phyloP scores from a whole-genome alignment of 2,888 invertebrate species.

The Troides oblongomaculatus region DNA sequence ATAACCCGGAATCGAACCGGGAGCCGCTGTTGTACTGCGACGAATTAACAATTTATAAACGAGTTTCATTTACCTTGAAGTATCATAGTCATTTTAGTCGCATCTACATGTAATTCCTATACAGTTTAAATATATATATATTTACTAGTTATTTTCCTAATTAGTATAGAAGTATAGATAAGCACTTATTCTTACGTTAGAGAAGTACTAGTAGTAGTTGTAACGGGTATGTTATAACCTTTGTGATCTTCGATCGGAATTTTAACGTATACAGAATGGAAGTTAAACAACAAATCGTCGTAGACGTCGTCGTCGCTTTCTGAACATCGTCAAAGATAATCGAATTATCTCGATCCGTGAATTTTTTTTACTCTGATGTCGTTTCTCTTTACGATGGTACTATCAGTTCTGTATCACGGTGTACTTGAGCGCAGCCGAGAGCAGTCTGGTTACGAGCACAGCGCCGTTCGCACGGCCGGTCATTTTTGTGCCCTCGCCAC shows the following conservation, averaged over 20 bases:
- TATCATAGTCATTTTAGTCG: background rate
- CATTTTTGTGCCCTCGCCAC: background rate
- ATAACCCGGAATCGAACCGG: too few relatives aligned
- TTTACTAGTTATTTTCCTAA: background rate
- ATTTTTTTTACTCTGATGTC: background rate
- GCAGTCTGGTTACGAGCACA: slow-evolving; percentile 15
- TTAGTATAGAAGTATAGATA: background rate
- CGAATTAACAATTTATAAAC: too few relatives aligned
- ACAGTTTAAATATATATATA: background rate
- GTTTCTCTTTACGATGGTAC: slow-evolving; percentile 11
- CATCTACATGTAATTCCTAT: background rate
- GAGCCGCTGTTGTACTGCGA: too few relatives aligned
- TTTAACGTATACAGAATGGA: background rate
- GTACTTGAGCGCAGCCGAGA: background rate
- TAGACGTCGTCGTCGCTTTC: background rate
- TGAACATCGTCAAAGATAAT: slow-evolving; percentile 1
- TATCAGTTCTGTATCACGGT: slow-evolving; percentile 15
- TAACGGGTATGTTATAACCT: background rate
- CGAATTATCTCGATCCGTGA: slow-evolving; percentile 11
- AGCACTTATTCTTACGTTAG: background rate
- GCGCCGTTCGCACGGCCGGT: slow-evolving; percentile 11
- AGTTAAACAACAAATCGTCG: background rate
- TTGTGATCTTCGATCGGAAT: background rate
- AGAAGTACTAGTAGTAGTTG: background rate
- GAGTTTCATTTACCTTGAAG: too few relatives aligned